A percentile compares a stretch with the other conserved stretches of the same genome.
phyloP scores from a whole-genome alignment of 2,113 vertebrate species.

The Formicarius rufipectus region DNA sequence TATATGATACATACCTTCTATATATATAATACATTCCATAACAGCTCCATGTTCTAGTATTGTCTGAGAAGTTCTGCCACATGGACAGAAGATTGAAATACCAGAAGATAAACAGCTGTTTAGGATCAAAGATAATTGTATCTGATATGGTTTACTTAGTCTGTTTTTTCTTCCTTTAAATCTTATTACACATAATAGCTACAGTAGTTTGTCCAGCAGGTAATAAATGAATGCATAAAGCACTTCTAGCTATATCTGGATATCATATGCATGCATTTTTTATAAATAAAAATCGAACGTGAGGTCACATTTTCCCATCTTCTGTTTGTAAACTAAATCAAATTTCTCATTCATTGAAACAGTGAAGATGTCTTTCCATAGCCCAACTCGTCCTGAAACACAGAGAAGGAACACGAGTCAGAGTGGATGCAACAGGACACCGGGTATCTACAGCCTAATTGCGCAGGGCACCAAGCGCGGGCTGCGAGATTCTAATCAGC shows the following conservation, averaged over 20 bases:
- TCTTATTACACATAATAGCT: conserved; percentile 57
- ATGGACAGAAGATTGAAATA: background rate
- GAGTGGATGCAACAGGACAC: background rate
- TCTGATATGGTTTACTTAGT: background rate
- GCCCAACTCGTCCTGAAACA: conserved; percentile 88
- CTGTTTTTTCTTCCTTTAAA: conserved; percentile 20
- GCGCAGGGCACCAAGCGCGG: background rate
- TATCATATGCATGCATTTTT: conserved; percentile 70
- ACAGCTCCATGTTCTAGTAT: conserved; percentile 14
- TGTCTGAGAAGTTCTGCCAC: background rate
- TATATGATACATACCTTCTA: conserved; percentile 50
- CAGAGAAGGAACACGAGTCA: conserved; percentile 24
- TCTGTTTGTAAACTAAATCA: conserved; percentile 92
- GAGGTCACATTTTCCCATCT: conserved; percentile 97
- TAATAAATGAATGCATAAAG: conserved; percentile 71
- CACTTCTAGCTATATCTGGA: conserved; percentile 69
- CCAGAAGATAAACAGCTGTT: conserved; percentile 47
- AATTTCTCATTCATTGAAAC: conserved; percentile 99
- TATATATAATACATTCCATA: conserved; percentile 9
- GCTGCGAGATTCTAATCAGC: background rate
- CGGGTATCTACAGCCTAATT: background rate
- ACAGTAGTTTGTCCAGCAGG: conserved; percentile 68
- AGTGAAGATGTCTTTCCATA: conserved; percentile 99
- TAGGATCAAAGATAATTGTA: background rate
- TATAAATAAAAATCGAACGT: conserved; percentile 93